These are phyloP conservation scores for Peromyscus polionotus DNA, from an alignment of 2,113 vertebrate genomes.

Conservation along the genomic window DNA sequence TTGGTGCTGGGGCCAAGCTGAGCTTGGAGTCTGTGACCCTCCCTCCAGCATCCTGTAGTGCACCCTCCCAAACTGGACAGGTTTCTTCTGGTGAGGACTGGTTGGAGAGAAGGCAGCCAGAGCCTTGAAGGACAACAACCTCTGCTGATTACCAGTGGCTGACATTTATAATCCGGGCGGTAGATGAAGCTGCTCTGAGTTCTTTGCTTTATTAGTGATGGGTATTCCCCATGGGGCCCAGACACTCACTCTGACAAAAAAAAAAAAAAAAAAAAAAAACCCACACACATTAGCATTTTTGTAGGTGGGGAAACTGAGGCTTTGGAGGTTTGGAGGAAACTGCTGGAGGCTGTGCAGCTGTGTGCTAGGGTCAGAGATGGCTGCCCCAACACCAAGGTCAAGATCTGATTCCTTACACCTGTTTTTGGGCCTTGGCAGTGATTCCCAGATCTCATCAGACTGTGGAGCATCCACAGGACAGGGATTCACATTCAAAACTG, in stretches of 20 bases:
- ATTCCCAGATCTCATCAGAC: not conserved
- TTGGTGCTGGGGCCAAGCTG: accelerated
- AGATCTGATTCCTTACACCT: not conserved
- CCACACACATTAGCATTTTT: not conserved
- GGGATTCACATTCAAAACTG: no score
- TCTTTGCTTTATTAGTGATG: accelerated
- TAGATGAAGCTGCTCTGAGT: accelerated
- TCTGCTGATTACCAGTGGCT: not conserved
- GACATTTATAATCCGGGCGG: accelerated
- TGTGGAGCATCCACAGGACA: not conserved
- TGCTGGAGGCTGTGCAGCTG: no score
- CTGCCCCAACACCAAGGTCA: not conserved
- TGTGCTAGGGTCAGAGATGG: not conserved
- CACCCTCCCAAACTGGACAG: not conserved
- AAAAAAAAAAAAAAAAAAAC: no score
- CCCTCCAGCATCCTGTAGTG: accelerated
- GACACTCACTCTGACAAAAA: not conserved
- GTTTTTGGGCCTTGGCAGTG: not conserved
- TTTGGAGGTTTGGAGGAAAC: not conserved
- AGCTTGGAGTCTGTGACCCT: accelerated
- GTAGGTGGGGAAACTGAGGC: not conserved
- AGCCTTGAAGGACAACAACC: not conserved
- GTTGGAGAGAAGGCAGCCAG: not conserved
- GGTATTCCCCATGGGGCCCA: accelerated
- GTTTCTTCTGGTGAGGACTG: accelerated